Conservation (phyloP, 2,797 vertebrate species). For the Poecile montanus region DNA sequence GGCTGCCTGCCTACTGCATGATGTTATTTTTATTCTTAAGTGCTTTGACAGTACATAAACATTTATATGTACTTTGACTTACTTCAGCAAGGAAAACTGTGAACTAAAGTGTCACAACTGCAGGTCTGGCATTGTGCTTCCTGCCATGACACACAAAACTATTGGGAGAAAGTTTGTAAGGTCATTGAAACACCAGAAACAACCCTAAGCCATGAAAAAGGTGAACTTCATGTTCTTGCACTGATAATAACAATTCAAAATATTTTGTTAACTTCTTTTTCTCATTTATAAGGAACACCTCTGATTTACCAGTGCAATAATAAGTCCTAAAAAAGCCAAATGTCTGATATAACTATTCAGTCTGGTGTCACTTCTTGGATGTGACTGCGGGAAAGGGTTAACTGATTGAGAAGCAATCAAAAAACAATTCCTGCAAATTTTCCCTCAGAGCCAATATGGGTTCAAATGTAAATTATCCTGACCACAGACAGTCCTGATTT, state of each 20-base stretch:
- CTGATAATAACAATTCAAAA: background rate
- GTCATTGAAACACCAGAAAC: background rate
- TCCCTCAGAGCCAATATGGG: background rate
- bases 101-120: background rate
- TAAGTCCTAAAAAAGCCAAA: background rate
- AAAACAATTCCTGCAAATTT: background rate
- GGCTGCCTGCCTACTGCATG: background rate
- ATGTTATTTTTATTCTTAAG: conserved; percentile 8
- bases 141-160: background rate
- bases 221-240: background rate
- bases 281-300: background rate
- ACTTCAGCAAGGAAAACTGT: background rate
- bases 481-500: background rate
- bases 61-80: conserved; percentile 9
- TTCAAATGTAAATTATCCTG: background rate
- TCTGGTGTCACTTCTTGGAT: background rate
- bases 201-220: background rate
- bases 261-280: background rate
- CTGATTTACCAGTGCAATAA: background rate
- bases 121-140: background rate
- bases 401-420: background rate
- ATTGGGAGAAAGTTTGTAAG: background rate
- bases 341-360: background rate
- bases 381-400: background rate
- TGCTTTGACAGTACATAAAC: conserved; percentile 15